Evolutionary conservation across 2,113 vertebrate genomes (phyloP), one percentile per base, ranked within the genome.

Genomic region (Progne subis): DNA sequence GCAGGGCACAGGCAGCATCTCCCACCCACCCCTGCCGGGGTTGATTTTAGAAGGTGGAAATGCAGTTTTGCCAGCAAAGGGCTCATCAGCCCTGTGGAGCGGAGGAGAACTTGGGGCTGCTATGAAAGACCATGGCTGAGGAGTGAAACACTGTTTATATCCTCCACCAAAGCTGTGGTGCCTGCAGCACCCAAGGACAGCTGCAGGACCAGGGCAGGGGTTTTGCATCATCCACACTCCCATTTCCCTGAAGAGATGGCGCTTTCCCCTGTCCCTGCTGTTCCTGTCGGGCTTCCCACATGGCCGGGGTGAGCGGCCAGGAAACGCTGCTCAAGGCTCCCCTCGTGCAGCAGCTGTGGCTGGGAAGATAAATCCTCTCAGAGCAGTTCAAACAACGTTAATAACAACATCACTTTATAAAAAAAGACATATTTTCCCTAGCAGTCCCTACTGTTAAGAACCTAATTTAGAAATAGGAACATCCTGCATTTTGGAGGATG

Each of bases 11-110:
- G 71, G 31, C 79, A 80, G 53, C 57, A 56, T 12, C n/a, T 85
- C 75, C 70, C 81, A 72, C 24, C 25, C 5, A 1, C 1, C 12
- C 17, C 59, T 5, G 2, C 9, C 0, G 2, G 17, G 41, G 7
- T 10, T 78, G 34, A 5, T 67, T 77, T 75, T 18, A 64, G 39
- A 61, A 14, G 12, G 6, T 47, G 61, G 20, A 68, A 72, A 41
- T 8, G 18, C 41, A 26, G 82, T 44, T 41, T 32, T 0, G 0
- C 5, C 70, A 67, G 75, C 18, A 13, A 77, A 57, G 31, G 8
- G 4, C 26, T 59, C 4, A 0, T 8, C 44, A 82, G 18, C 24
- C 14, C 0, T n/a, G 0, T 0, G 0, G 34, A 15, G 9, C 11
- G 4, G n/a, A 49, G 3, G 32, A 41, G 47, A 64, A 21, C 74